Percentiles rank a stretch among this genome's conserved stretches.
Conservation (phyloP, 2,113 vertebrate species). For the Apus apus region DNA sequence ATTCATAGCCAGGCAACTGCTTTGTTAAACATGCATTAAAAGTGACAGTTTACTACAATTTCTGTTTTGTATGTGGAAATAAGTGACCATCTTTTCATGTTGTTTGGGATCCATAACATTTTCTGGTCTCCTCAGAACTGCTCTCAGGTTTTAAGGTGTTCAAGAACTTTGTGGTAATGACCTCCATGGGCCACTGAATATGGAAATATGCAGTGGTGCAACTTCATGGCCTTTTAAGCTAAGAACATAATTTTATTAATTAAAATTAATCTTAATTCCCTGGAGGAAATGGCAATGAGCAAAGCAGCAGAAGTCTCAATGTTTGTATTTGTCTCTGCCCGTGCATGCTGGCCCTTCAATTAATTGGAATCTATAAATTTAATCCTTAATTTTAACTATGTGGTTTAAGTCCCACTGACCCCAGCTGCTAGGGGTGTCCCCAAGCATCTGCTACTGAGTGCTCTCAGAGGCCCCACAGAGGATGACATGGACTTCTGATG, state of each 20-base stretch:
- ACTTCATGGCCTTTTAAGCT: background rate
- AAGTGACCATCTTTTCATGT: background rate
- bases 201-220: background rate
- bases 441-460: rapidly evolving
- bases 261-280: background rate
- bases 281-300: background rate
- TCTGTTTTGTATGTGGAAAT: background rate
- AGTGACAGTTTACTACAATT: background rate
- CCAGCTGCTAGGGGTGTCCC: background rate
- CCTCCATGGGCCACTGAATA: rapidly evolving
- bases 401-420: background rate
- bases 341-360: background rate
- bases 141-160: background rate
- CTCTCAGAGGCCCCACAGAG: background rate
- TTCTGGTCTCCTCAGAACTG: background rate
- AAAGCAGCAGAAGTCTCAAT: background rate
- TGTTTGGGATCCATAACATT: background rate
- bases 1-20: background rate
- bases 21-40: background rate
- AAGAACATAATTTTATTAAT: background rate
- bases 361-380: background rate
- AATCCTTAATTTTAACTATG: background rate
- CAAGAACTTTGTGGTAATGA: background rate
- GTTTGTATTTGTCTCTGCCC: background rate
- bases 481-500: background rate